Evolutionary conservation across 2,113 vertebrate genomes (phyloP).

Genomic region (Dinomys branickii): DNA sequence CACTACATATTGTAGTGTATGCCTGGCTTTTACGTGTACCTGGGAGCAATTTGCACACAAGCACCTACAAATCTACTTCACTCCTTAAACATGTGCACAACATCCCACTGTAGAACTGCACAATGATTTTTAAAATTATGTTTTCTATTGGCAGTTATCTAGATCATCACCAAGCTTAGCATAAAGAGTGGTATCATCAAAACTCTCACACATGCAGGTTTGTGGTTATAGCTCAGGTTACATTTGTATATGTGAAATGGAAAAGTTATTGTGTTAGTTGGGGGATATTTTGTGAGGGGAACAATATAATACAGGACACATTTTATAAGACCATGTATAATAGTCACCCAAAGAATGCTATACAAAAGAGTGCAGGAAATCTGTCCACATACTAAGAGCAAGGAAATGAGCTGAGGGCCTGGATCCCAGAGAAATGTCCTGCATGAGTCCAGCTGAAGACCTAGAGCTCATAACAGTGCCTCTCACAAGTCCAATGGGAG

Average conservation of each 20-base stretch:
- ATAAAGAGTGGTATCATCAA: neutral
- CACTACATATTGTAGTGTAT: neutral
- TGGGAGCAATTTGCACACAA: neutral
- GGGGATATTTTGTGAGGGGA: too few species aligned
- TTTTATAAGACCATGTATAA: too few species aligned
- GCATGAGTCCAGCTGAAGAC: too few species aligned
- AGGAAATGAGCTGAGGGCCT: too few species aligned
- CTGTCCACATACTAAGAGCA: too few species aligned
- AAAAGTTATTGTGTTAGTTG: too few species aligned
- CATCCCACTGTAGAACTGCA: neutral
- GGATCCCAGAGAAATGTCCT: too few species aligned
- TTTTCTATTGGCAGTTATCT: neutral
- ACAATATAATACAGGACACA: too few species aligned
- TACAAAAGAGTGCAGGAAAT: too few species aligned
- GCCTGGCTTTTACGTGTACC: neutral
- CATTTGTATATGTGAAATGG: neutral
- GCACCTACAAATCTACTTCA: neutral
- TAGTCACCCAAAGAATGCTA: too few species aligned
- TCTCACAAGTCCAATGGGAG: too few species aligned
- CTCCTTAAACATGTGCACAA: neutral
- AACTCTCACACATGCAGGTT: neutral
- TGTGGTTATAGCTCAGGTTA: neutral
- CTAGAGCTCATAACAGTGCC: too few species aligned
- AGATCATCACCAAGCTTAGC: neutral
- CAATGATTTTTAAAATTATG: neutral